phyloP scores from a whole-genome alignment of 2,888 invertebrate species.

The Pseudococcus jackbeardsleyi region DNA sequence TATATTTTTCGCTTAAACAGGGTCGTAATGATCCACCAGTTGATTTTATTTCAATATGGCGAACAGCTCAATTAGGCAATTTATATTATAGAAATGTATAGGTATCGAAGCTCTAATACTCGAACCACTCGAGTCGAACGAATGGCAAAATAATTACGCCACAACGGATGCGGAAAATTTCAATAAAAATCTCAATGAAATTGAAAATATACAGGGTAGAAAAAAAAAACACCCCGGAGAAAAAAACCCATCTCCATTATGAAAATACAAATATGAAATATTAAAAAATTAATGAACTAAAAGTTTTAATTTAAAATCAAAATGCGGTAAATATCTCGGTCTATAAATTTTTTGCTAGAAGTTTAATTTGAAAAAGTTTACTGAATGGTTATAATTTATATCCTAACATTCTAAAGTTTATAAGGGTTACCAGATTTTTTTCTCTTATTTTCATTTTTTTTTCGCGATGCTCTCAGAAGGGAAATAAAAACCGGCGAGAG shows the following conservation, averaged over 20 bases:
- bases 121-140: not conserved
- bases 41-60: not conserved
- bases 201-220: not conserved
- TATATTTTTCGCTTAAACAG: not conserved
- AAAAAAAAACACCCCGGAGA: not conserved
- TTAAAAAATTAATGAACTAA: conserved; percentile 58
- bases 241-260: not conserved
- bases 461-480: not conserved
- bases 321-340: conserved; percentile 58
- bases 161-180: not conserved
- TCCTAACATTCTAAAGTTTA: conserved; percentile 48
- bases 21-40: not conserved
- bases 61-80: not conserved
- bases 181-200: conserved; percentile 30
- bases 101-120: not conserved
- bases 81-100: conserved; percentile 8
- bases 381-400: conserved; percentile 59
- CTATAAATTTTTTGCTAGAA: conserved; percentile 53
- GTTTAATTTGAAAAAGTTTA: conserved; percentile 56
- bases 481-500: conserved; percentile 48
- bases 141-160: not conserved
- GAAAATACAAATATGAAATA: conserved; percentile 40
- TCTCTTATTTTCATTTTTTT: conserved; percentile 30
- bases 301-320: conserved; percentile 53
- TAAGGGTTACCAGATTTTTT: conserved; percentile 26